Conservation (phyloP, 1,140 invertebrate species). For the Melanaphis sacchari region DNA sequence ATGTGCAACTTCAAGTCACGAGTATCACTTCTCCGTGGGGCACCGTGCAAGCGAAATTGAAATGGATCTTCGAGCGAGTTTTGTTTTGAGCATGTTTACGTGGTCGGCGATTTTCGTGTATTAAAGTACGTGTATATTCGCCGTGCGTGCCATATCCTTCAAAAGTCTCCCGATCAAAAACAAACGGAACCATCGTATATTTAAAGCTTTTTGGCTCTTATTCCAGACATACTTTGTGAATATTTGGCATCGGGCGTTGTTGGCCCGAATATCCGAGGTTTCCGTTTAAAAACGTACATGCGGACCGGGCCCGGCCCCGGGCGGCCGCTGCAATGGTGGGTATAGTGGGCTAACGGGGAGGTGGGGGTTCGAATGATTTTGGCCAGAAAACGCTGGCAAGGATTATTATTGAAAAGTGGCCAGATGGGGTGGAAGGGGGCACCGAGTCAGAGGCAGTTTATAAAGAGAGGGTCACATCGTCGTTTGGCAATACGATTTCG, state of each 20-base stretch:
- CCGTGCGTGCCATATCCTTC: not conserved
- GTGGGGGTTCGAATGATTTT: not conserved
- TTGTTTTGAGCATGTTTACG: not conserved
- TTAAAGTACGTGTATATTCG: not conserved
- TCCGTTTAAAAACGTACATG: slow-evolving; percentile 53
- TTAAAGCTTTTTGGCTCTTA: slow-evolving; percentile 51
- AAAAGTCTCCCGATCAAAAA: slow-evolving; percentile 24
- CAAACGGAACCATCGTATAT: slow-evolving; percentile 35
- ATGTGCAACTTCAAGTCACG: not conserved
- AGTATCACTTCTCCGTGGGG: not conserved
- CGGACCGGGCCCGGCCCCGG: not conserved
- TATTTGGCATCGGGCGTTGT: slow-evolving; percentile 56
- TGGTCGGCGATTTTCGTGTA: not conserved
- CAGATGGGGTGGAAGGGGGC: slow-evolving; percentile 19
- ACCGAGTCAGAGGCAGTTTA: not conserved
- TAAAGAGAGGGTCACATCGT: slow-evolving; percentile 34
- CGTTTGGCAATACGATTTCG: slow-evolving; percentile 54
- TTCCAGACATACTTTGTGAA: slow-evolving; percentile 57
- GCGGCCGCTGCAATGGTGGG: not conserved
- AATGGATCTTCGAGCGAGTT: not conserved
- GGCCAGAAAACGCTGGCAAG: slow-evolving; percentile 55
- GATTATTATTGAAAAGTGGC: slow-evolving; percentile 58
- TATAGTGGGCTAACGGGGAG: not conserved
- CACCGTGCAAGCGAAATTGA: not conserved
- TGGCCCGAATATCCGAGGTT: slow-evolving; percentile 57